Percentiles rank a stretch among this genome's conserved stretches.
These are phyloP conservation scores for Eupithecia subfuscata DNA, from an alignment of 2,888 invertebrate species.

Conservation along the genomic window DNA sequence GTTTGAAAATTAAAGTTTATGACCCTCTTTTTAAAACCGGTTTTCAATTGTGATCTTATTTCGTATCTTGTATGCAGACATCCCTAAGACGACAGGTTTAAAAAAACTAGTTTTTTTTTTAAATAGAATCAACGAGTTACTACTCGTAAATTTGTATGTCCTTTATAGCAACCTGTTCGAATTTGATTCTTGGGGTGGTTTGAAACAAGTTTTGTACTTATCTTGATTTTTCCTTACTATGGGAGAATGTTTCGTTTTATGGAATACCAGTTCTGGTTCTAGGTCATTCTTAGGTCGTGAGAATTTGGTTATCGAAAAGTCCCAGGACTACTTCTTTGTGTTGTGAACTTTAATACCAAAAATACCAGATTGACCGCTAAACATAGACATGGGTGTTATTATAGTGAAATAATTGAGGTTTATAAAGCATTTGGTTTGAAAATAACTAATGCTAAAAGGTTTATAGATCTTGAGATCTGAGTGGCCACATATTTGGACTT, in stretches of 20 bases:
- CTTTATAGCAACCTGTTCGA: constrained; percentile 62
- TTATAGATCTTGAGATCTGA: background rate
- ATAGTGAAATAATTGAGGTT: background rate
- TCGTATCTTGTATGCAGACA: constrained; percentile 53
- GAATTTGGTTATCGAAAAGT: constrained; percentile 10
- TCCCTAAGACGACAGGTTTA: constrained; percentile 63
- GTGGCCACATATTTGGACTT: background rate
- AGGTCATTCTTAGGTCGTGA: constrained; percentile 46
- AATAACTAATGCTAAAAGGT: background rate
- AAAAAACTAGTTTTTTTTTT: constrained; percentile 36
- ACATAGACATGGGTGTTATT: background rate
- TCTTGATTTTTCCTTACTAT: constrained; percentile 30
- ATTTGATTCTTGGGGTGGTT: constrained; percentile 48
- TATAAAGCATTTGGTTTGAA: background rate
- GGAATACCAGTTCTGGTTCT: constrained; percentile 47
- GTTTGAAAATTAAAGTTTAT: background rate
- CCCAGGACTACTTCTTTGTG: background rate
- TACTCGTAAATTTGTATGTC: constrained; percentile 47
- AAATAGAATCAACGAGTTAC: constrained; percentile 58
- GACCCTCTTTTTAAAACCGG: constrained; percentile 30
- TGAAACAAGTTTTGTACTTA: constrained; percentile 24
- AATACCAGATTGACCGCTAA: background rate
- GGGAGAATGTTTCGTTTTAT: constrained; percentile 29
- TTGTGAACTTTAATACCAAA: background rate
- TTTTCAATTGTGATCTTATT: constrained; percentile 42